Conservation (phyloP, 53 echinoderm and acorn worm species). For the Antedon mediterranea region DNA sequence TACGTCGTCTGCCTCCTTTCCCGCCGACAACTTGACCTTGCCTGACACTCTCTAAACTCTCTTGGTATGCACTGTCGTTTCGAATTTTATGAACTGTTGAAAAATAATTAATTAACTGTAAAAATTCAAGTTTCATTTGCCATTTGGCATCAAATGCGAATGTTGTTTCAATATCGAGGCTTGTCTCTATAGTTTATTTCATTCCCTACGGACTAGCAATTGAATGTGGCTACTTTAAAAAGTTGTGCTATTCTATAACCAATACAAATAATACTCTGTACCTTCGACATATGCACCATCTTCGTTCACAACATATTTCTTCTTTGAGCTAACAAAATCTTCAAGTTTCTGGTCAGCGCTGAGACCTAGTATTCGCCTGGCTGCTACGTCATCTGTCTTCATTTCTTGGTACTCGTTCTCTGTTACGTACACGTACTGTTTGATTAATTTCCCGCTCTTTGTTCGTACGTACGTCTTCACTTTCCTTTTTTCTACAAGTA, state of each 20-base stretch:
- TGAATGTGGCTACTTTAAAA: no score
- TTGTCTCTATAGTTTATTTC: no score
- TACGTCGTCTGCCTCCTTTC: background rate
- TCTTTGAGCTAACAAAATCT: conserved; percentile 52
- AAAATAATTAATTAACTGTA: background rate
- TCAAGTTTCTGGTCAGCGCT: conserved; percentile 55
- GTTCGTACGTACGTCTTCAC: conserved; percentile 71
- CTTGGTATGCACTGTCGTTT: conserved; percentile 28
- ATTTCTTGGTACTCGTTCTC: conserved; percentile 67
- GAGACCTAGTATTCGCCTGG: conserved; percentile 50
- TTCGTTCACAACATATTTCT: conserved; percentile 39
- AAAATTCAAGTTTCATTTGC: background rate
- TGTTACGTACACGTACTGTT: conserved; percentile 53
- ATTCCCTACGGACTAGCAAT: no score
- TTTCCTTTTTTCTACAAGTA: conserved; percentile 30
- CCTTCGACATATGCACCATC: conserved; percentile 63
- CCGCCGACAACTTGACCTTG: conserved; percentile 4
- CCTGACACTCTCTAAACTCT: conserved; percentile 11
- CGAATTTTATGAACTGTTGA: conserved; percentile 9
- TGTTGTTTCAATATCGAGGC: no score
- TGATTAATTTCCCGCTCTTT: conserved; percentile 48
- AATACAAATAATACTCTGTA: no score
- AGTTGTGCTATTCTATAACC: background rate
- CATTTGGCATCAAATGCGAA: no score
- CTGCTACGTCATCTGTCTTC: conserved; percentile 45